Conservation (phyloP, 2,888 invertebrate genomes). For the Sinopyrophorus schimmeli region DNA sequence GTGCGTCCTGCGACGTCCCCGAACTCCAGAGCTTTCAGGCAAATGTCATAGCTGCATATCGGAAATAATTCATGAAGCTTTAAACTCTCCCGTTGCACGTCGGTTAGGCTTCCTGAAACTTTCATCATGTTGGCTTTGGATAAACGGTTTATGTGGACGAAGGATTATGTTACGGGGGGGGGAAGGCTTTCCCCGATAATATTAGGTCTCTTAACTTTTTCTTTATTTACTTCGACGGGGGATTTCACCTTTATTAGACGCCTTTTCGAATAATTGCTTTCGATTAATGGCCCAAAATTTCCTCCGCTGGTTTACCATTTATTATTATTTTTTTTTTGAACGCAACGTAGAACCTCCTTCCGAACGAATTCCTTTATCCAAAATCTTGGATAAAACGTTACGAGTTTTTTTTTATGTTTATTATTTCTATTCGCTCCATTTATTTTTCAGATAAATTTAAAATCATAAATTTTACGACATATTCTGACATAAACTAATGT, state of each 20-base stretch:
- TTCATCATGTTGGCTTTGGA: slow-evolving; percentile 13
- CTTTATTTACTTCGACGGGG: slow-evolving; percentile 2
- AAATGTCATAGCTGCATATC: slow-evolving; percentile 29
- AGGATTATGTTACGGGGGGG: slow-evolving; percentile 12
- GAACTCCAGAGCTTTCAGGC: slow-evolving; percentile 21
- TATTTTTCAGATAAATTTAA: background rate
- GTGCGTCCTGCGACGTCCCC: slow-evolving; percentile 18
- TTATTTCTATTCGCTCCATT: background rate
- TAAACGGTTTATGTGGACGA: slow-evolving; percentile 21
- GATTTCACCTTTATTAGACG: slow-evolving; percentile 5
- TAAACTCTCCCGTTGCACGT: slow-evolving; percentile 22
- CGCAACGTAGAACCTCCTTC: too few species aligned
- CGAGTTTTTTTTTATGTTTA: slow-evolving; percentile 3
- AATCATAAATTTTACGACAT: slow-evolving; percentile 1
- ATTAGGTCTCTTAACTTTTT: too few species aligned
- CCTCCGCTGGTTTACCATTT: too few species aligned
- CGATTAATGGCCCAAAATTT: too few species aligned
- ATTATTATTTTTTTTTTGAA: too few species aligned
- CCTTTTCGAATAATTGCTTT: too few species aligned
- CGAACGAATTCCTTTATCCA: too few species aligned
- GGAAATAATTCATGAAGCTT: slow-evolving; percentile 28
- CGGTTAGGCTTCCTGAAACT: slow-evolving; percentile 18
- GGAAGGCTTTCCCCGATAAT: too few species aligned
- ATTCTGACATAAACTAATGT: slow-evolving; percentile 3
- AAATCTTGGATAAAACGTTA: too few species aligned